Evolutionary conservation across 2,113 vertebrate genomes (phyloP), one percentile per base, ranked within the genome.

Genomic region (Campylorhamphus procurvoides): DNA sequence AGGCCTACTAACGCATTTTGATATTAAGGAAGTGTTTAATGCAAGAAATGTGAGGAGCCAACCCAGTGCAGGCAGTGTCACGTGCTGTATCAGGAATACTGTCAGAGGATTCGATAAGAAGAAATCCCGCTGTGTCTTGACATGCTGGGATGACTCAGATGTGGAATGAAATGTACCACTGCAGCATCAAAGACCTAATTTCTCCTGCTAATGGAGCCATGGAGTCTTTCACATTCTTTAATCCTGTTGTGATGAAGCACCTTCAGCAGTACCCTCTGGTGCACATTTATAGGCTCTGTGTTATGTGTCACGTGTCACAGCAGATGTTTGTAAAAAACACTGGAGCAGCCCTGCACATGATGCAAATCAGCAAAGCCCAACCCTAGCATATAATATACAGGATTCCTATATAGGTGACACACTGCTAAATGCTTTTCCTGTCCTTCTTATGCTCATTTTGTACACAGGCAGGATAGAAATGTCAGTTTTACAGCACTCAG

Each of bases 11-110:
- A 59, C 24, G 19, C 6, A 27, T 39, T 85, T 64, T 69, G 59
- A 13, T 80, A 49, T 1, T 59, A 56, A 67, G 46, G 71, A 85
- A 69, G 28, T 1, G 2, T 64, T 85, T 71, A 74, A 56, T 56
- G 76, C 42, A 37, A 59, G 68, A 62, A 52, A 33, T 24, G 29
- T 15, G 1, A 49, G 68, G 29, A 93, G 35, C 68, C 82, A 75
- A 4, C 7, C 31, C 47, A 9, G 42, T 8, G 58, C 89, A 68
- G 85, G 39, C 6, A 0, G 8, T 46, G 18, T 0, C 22, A 23
- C 0, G 0, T 55, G 72, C 39, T 63, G 0, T 15, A 10, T 46
- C 3, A 4, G 63, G 55, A 73, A 46, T 12, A 2, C 39, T 33
- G 25, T n/a, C 64, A 55, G 79, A 81, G 39, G 42, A 24, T 39